These are phyloP conservation scores for Indri indri DNA, from an alignment of 2,113 vertebrate species.

Conservation along the genomic window DNA sequence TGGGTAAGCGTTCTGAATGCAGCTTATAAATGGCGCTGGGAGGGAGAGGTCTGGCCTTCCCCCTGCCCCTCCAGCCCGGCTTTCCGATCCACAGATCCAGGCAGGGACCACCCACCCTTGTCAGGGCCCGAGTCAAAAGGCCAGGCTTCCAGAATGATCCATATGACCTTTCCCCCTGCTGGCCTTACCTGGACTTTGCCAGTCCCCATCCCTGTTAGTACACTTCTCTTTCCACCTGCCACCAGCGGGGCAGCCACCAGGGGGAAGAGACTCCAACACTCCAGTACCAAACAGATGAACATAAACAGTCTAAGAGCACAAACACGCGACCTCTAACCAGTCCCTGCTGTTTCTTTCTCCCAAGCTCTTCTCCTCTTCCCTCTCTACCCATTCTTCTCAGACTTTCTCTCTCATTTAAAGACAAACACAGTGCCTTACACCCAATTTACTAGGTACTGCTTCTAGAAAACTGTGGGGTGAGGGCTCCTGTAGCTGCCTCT, in stretches of 20 bases:
- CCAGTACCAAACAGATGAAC: not conserved
- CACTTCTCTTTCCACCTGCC: not conserved
- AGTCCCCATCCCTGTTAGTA: not conserved
- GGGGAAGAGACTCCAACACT: not conserved
- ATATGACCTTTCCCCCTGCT: not conserved
- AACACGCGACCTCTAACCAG: not conserved
- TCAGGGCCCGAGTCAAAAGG: not conserved
- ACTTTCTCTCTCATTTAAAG: not conserved
- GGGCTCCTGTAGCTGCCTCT: not conserved
- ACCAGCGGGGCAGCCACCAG: too few species aligned
- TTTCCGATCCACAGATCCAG: not conserved
- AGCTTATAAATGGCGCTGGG: slow-evolving; percentile 16
- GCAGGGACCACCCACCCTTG: not conserved
- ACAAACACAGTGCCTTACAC: not conserved
- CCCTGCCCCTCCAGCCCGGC: not conserved
- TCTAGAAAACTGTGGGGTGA: not conserved
- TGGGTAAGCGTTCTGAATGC: slow-evolving; percentile 13
- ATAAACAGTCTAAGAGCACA: not conserved
- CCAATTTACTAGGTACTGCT: not conserved
- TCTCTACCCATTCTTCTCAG: not conserved
- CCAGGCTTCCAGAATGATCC: not conserved
- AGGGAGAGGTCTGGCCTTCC: not conserved
- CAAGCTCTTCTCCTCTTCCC: too few species aligned
- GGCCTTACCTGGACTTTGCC: not conserved
- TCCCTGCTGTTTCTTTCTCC: not conserved